Evolutionary conservation across 2,113 vertebrate genomes (phyloP), one percentile per base, ranked within the genome.

Genomic region (Erinaceus europaeus): DNA sequence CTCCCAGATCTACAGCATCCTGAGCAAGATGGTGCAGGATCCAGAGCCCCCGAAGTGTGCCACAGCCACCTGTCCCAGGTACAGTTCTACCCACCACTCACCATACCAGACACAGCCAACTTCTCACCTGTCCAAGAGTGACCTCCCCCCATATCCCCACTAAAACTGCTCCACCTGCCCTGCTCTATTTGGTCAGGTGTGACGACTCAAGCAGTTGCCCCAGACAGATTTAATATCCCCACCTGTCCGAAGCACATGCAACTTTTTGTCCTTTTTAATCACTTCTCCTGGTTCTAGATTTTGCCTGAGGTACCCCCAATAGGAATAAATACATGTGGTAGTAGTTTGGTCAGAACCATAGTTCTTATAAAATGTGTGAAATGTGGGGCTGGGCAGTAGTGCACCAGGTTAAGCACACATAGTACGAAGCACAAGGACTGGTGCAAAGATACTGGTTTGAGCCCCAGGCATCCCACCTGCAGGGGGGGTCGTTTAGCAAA

Each of bases 21-120:
- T 99, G 91, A 98, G 97, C 97, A 98, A 99, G 96, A 96, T 98
- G 96, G 94, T 98, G n/a, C 98, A 99, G 94, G 98, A 97, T 34
- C 98, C 97, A 0, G 98, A 98, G 42, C 97, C 95, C 90, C 96
- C 96, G 0, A 93, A 96, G 42, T 97, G 97, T 53, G 97, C 97
- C 93, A 96, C 96, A 0, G 91, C 98, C 82, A 94, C 97, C 0
- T 97, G 98, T 93, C 75, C 91, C 94, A 98, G 98, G 98, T 98
- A 95, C 38, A n/a, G n/a, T n/a, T n/a, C n/a, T n/a, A n/a, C n/a
- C n/a, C n/a, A n/a, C n/a, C n/a, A n/a, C n/a, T n/a, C n/a, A n/a
- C n/a, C n/a, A n/a, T n/a, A n/a, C 91, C 94, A 98, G 98, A 98
- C 98, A 95, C 38, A 1, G 12, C 78, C 14, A 53, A 77, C 4